A percentile compares a stretch with the other conserved stretches of the same genome.
phyloP scores from a whole-genome alignment of 1,140 invertebrate genomes.

The Diachasma alloeum region DNA sequence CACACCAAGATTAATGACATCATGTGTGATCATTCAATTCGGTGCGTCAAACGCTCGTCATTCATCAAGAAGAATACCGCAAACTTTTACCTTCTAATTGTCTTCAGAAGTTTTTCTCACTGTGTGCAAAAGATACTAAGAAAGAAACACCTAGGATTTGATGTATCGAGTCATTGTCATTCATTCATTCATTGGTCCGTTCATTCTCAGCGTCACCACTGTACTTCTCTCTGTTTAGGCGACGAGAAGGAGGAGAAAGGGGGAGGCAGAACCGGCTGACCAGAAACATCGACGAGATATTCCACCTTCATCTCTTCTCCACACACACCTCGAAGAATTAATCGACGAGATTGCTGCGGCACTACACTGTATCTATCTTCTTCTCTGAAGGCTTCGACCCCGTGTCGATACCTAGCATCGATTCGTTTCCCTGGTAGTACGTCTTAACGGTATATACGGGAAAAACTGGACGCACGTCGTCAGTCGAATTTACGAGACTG shows the following conservation, averaged over 20 bases:
- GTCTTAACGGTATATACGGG: slow-evolving; percentile 7
- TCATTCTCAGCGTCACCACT: neutral
- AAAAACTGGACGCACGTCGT: neutral
- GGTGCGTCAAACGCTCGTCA: too few species aligned
- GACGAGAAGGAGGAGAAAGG: neutral
- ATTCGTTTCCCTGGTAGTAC: slow-evolving; percentile 19
- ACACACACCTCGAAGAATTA: slow-evolving; percentile 18
- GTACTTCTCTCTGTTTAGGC: neutral
- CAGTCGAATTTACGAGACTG: neutral
- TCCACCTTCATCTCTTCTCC: neutral
- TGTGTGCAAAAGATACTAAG: too few species aligned
- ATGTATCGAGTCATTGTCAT: slow-evolving; percentile 56
- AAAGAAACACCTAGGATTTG: slow-evolving; percentile 27
- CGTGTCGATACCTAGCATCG: slow-evolving; percentile 17
- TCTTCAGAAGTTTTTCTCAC: too few species aligned
- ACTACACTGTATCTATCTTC: neutral
- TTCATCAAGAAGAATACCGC: too few species aligned
- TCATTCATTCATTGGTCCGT: slow-evolving; percentile 48
- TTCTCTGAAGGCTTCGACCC: slow-evolving; percentile 1
- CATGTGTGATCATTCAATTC: too few species aligned
- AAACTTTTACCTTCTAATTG: too few species aligned
- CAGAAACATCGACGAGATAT: neutral
- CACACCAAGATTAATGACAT: too few species aligned
- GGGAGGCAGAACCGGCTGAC: neutral
- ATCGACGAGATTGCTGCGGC: slow-evolving; percentile 26